phyloP scores from a whole-genome alignment of 92 coral and sea anemone species.

The Parazoanthus swiftii region DNA sequence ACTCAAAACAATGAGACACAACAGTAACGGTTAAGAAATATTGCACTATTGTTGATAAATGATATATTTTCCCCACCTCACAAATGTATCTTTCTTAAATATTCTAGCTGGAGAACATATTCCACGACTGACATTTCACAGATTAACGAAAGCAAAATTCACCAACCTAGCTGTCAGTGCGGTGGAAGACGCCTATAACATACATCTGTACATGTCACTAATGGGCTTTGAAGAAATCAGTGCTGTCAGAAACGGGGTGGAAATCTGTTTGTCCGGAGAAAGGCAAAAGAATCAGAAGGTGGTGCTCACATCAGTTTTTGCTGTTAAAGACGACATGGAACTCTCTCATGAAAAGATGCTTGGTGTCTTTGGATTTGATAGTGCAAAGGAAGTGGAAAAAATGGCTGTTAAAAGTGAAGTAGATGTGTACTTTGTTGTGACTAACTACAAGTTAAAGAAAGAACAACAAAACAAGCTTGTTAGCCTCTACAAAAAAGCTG shows the following conservation, averaged over 20 bases:
- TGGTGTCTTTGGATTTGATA: background rate
- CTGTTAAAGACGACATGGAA: background rate
- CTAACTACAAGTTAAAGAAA: constrained; percentile 6
- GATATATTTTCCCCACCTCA: too few species aligned
- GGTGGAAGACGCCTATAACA: background rate
- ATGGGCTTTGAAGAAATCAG: background rate
- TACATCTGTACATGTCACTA: background rate
- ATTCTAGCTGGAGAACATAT: background rate
- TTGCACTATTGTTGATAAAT: too few species aligned
- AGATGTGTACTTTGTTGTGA: background rate
- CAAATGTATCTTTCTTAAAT: too few species aligned
- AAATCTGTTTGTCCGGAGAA: background rate
- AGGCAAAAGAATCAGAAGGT: background rate
- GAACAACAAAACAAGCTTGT: background rate
- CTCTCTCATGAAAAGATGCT: background rate
- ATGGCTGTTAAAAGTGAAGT: background rate
- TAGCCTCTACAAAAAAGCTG: background rate
- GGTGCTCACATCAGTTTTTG: background rate
- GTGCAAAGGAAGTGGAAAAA: background rate
- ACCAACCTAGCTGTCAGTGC: background rate
- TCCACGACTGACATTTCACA: background rate
- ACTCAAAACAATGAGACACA: too few species aligned
- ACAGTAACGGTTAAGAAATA: too few species aligned
- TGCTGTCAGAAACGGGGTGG: background rate
- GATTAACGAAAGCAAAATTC: background rate